Conservation (phyloP, 2,797 vertebrate species). For the Lithobates sylvaticus region DNA sequence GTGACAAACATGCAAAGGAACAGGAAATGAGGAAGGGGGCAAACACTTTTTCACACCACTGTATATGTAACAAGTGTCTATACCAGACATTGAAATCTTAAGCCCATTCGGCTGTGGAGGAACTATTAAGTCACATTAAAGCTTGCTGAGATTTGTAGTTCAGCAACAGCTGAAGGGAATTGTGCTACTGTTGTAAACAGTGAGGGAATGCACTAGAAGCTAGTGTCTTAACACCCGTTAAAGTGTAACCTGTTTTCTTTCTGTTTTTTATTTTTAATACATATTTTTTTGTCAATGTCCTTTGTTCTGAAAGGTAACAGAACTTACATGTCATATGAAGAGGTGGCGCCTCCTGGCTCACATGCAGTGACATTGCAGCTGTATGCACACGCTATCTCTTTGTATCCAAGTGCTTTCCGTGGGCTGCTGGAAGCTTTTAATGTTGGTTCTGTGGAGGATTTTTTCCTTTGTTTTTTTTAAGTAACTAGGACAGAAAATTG, state of each 20-base stretch:
- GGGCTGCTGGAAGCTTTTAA: not conserved
- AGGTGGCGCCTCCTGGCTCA: not conserved
- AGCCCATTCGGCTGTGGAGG: too few species aligned
- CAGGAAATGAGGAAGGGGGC: too few species aligned
- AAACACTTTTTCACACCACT: too few species aligned
- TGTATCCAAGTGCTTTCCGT: constrained; percentile 13
- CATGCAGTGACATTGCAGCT: not conserved
- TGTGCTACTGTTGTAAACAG: too few species aligned
- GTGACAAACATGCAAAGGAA: too few species aligned
- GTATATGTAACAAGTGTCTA: too few species aligned
- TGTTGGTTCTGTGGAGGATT: not conserved
- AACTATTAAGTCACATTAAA: too few species aligned
- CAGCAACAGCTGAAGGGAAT: too few species aligned
- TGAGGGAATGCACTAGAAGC: not conserved
- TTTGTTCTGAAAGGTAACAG: not conserved
- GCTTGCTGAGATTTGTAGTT: too few species aligned
- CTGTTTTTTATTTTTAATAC: too few species aligned
- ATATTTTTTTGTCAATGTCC: not conserved
- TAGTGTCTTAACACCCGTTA: not conserved
- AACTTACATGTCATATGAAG: not conserved
- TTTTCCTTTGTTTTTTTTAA: constrained; percentile 9
- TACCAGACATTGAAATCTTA: too few species aligned
- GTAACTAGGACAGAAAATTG: not conserved
- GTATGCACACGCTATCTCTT: not conserved
- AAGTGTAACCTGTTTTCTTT: not conserved